Evolutionary conservation across 1,140 invertebrate species (phyloP).

Genomic region (Phymastichus coffea): DNA sequence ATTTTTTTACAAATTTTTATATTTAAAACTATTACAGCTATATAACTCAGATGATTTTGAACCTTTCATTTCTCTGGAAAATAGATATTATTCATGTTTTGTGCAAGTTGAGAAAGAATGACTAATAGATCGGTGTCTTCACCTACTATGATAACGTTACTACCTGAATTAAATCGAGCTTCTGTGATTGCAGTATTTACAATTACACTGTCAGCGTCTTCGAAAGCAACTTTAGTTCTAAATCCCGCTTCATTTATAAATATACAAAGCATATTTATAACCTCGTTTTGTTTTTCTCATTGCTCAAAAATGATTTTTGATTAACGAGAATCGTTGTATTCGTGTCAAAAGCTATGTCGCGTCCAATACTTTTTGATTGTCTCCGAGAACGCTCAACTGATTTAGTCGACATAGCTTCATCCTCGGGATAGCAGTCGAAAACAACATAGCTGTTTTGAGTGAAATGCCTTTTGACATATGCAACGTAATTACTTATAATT

Average conservation of each 20-base stretch:
- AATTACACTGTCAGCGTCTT: slow-evolving; percentile 10
- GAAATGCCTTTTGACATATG: neutral
- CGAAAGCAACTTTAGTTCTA: neutral
- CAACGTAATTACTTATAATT: neutral
- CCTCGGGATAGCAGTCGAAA: slow-evolving; percentile 16
- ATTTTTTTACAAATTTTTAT: slow-evolving; percentile 9
- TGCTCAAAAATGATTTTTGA: slow-evolving; percentile 16
- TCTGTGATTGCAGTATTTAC: slow-evolving; percentile 16
- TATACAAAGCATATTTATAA: slow-evolving; percentile 11
- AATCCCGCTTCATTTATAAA: neutral
- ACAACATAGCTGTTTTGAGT: no score
- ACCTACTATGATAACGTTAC: slow-evolving; percentile 6
- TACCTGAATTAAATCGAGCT: neutral
- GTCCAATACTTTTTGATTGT: slow-evolving; percentile 4
- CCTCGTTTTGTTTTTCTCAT: slow-evolving; percentile 16
- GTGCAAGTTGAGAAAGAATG: neutral
- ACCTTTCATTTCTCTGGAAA: slow-evolving; percentile 1
- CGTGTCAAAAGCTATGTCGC: slow-evolving; percentile 14
- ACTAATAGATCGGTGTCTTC: slow-evolving; percentile 17
- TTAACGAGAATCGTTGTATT: slow-evolving; percentile 4
- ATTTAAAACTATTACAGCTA: slow-evolving; percentile 4
- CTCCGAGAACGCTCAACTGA: neutral
- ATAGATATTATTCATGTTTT: slow-evolving; percentile 8
- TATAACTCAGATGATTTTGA: neutral
- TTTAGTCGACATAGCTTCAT: slow-evolving; percentile 5